These are phyloP conservation scores for Loris lydekkerianus DNA, from an alignment of 2,797 vertebrate genomes.

Conservation along the genomic window DNA sequence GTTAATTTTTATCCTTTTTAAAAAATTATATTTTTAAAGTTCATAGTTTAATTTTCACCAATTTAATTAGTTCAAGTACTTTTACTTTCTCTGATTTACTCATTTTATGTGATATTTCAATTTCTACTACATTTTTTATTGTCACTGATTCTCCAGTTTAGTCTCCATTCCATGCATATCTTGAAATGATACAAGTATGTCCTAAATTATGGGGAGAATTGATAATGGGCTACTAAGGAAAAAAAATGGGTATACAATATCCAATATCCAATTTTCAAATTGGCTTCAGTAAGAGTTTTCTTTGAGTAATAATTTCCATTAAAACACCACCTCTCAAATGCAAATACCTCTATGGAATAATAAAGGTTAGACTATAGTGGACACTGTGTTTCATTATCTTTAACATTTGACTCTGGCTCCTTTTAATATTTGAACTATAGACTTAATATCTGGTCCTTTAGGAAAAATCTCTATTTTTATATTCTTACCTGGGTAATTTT, in stretches of 20 bases:
- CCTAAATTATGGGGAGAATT: constrained; percentile 6
- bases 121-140: neutral
- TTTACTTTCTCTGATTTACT: constrained; percentile 6
- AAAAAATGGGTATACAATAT: neutral
- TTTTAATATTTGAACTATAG: neutral
- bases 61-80: neutral
- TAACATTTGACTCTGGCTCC: neutral
- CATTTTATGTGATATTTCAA: neutral
- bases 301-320: constrained; percentile 53
- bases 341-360: neutral
- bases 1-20: neutral
- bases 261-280: neutral
- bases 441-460: neutral
- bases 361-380: neutral
- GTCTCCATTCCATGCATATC: neutral
- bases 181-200: neutral
- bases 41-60: neutral
- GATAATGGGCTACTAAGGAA: neutral
- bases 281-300: neutral
- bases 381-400: neutral
- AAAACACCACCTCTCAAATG: constrained; percentile 5
- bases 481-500: neutral
- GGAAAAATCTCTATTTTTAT: constrained; percentile 16
- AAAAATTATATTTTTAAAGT: neutral
- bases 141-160: neutral